These are phyloP conservation scores for Ladona fulva DNA, from an alignment of 1,140 invertebrate species.

Conservation along the genomic window DNA sequence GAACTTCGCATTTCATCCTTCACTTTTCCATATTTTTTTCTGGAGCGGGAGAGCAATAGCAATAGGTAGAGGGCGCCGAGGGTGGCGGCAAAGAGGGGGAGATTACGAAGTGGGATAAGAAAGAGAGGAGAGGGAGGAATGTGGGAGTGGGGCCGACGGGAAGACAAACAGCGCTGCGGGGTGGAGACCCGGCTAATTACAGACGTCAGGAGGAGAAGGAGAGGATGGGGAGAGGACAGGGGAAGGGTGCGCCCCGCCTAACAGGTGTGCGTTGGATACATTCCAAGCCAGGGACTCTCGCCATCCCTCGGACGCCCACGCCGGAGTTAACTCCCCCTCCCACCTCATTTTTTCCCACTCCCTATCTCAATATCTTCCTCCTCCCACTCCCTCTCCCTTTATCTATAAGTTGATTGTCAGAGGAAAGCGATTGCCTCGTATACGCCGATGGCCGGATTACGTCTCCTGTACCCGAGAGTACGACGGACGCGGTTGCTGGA, in stretches of 20 bases:
- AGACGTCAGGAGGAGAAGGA: constrained; percentile 16
- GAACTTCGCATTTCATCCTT: too few relatives aligned
- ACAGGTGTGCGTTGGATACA: constrained; percentile 11
- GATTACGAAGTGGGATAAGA: constrained; percentile 4
- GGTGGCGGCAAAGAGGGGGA: background rate
- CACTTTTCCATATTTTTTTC: too few relatives aligned
- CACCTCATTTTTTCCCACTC: background rate
- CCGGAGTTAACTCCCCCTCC: background rate
- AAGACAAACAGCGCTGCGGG: constrained; percentile 17
- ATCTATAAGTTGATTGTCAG: too few relatives aligned
- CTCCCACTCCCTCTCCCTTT: background rate
- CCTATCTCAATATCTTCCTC: background rate
- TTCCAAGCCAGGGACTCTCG: background rate
- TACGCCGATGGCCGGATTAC: too few relatives aligned
- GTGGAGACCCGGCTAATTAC: constrained; percentile 20
- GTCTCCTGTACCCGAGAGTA: too few relatives aligned
- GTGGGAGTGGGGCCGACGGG: background rate
- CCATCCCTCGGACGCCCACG: background rate
- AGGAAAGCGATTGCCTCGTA: too few relatives aligned
- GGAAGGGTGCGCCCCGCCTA: constrained; percentile 12
- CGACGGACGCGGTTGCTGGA: too few relatives aligned
- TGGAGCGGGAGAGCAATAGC: background rate
- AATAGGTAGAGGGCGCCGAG: background rate
- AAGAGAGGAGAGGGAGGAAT: background rate
- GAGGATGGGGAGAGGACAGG: background rate